Conservation (phyloP, 2,888 invertebrate species). For the Drosophila prostipennis region DNA sequence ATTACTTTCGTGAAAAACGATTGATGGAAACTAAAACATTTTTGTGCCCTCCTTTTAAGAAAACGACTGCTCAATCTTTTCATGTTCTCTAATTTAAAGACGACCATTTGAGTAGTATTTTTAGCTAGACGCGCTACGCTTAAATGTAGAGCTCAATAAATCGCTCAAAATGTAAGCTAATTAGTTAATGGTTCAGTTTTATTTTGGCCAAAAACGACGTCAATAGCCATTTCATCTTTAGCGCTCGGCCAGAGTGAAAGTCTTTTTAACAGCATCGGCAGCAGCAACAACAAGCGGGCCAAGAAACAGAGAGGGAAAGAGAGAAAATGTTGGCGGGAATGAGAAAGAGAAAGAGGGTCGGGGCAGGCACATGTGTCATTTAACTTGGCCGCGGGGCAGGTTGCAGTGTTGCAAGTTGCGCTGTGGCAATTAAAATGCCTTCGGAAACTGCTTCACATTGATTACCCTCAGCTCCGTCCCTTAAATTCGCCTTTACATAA, state of each 20-base stretch:
- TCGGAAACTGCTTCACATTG: conserved; percentile 61
- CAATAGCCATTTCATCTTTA: conserved; percentile 72
- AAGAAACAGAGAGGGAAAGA: conserved; percentile 2
- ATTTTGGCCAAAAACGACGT: conserved; percentile 67
- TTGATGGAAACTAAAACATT: neutral
- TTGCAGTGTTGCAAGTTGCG: conserved; percentile 43
- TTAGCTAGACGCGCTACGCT: conserved; percentile 16
- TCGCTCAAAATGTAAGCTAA: conserved; percentile 58
- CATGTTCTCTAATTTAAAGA: conserved; percentile 7
- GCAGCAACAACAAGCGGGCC: conserved; percentile 44
- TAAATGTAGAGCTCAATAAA: conserved; percentile 34
- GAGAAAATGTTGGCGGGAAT: conserved; percentile 4
- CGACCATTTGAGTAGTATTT: conserved; percentile 10
- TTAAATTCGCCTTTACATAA: conserved; percentile 33
- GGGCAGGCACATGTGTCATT: conserved; percentile 69
- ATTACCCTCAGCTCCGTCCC: conserved; percentile 42
- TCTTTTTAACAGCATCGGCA: conserved; percentile 48
- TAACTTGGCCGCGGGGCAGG: conserved; percentile 63
- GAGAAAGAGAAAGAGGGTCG: conserved; percentile 21
- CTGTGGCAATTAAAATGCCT: conserved; percentile 70
- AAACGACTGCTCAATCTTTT: neutral
- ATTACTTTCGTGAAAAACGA: neutral
- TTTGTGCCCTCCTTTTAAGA: too few species aligned
- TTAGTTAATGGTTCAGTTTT: conserved; percentile 70
- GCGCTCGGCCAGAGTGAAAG: conserved; percentile 65